Evolutionary conservation across 2,113 vertebrate genomes (phyloP).

Genomic region (Benitochromis conjunctus): DNA sequence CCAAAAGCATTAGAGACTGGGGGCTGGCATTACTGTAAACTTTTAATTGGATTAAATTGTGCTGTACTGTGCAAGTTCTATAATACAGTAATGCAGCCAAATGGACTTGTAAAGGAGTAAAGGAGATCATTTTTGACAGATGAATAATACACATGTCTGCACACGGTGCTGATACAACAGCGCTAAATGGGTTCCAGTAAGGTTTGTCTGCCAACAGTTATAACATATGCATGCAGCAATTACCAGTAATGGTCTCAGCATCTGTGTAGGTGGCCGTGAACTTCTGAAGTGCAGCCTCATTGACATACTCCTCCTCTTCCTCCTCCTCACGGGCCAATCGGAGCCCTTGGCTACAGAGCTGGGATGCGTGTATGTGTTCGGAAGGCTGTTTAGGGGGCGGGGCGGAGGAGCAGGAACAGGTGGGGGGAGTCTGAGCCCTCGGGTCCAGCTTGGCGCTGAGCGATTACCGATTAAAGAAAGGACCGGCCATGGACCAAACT

Average conservation of each 20-base stretch:
- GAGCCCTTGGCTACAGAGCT: constrained; percentile 63
- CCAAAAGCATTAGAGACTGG: background rate
- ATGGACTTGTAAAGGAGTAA: background rate
- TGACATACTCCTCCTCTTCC: constrained; percentile 86
- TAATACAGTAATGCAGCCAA: background rate
- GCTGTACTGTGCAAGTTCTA: background rate
- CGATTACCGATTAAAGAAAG: constrained; percentile 79
- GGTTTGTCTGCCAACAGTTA: background rate
- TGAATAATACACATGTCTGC: background rate
- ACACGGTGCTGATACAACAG: background rate
- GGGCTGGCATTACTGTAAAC: background rate
- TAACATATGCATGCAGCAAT: constrained; percentile 1
- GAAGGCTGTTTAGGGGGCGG: constrained; percentile 66
- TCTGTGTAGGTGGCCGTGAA: constrained; percentile 79
- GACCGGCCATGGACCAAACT: constrained; percentile 78
- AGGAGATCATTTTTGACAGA: background rate
- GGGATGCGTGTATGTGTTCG: constrained; percentile 39
- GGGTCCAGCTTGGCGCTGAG: constrained; percentile 95
- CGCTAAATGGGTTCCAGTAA: background rate
- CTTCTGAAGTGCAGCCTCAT: constrained; percentile 70
- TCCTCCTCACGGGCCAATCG: constrained; percentile 64
- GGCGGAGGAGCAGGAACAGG: constrained; percentile 77
- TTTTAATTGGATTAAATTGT: background rate
- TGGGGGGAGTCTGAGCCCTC: constrained; percentile 74
- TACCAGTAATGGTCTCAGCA: constrained; percentile 98